Evolutionary conservation across 2,113 vertebrate genomes (phyloP).

Genomic region (Calypte anna): DNA sequence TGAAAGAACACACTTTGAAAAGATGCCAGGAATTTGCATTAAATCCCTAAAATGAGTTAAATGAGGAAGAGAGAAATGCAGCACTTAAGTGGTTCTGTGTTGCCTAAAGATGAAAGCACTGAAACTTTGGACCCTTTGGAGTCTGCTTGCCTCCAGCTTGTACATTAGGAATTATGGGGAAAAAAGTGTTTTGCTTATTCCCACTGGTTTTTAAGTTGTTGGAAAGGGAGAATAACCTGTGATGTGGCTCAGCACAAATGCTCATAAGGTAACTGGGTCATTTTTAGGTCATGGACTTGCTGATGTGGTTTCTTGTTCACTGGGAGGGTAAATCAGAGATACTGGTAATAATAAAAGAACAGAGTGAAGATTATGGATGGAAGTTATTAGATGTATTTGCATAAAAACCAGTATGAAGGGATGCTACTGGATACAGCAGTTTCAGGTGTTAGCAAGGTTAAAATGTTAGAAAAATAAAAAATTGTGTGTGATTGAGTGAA

Average conservation of each 20-base stretch:
- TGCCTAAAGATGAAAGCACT: constrained; percentile 11
- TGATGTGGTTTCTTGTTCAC: background rate
- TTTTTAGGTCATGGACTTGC: background rate
- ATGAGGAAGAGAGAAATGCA: background rate
- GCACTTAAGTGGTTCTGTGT: background rate
- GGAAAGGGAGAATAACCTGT: background rate
- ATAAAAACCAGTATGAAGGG: background rate
- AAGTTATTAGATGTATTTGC: background rate
- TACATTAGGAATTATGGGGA: background rate
- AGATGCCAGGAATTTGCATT: constrained; percentile 15
- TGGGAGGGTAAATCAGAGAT: background rate
- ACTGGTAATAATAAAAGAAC: background rate
- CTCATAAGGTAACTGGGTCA: background rate
- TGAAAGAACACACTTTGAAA: constrained; percentile 39
- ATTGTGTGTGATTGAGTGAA: rapidly evolving
- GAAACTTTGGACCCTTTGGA: constrained; percentile 21
- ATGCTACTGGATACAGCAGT: background rate
- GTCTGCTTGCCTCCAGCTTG: constrained; percentile 12
- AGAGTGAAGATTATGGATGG: background rate
- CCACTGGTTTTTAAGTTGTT: background rate
- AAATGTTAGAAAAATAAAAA: background rate
- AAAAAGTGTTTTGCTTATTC: constrained; percentile 6
- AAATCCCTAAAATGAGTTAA: constrained; percentile 31
- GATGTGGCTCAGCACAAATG: background rate
- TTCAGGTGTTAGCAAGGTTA: background rate